Evolutionary conservation across 2,113 vertebrate species (phyloP).

Genomic region (Ammodytes marinus): DNA sequence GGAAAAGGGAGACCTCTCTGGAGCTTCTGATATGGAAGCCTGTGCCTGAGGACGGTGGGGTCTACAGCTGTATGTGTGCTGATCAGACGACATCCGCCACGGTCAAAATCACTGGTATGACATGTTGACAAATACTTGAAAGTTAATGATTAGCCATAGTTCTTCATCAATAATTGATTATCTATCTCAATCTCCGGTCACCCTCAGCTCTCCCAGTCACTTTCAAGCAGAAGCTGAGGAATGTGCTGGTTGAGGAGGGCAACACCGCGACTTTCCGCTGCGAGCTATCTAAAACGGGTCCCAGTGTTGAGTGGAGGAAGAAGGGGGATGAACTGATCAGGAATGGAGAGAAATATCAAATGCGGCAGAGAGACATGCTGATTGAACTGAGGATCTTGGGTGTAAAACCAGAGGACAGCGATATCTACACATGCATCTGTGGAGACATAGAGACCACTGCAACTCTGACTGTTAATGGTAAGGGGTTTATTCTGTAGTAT

Average conservation of each 20-base stretch:
- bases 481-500: slow-evolving; percentile 27
- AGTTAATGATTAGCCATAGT: not conserved
- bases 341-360: slow-evolving; percentile 85
- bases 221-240: slow-evolving; percentile 90
- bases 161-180: not conserved
- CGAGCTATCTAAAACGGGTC: slow-evolving; percentile 86
- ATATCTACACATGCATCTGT: slow-evolving; percentile 83
- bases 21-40: slow-evolving; percentile 88
- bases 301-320: slow-evolving; percentile 88
- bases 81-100: slow-evolving; percentile 79
- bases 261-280: slow-evolving; percentile 86
- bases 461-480: slow-evolving; percentile 83
- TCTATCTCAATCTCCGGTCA: not conserved
- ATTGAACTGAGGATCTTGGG: slow-evolving; percentile 86
- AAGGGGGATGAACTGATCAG: slow-evolving; percentile 81
- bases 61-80: slow-evolving; percentile 82
- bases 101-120: slow-evolving; percentile 82
- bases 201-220: slow-evolving; percentile 83
- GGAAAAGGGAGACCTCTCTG: slow-evolving; percentile 76
- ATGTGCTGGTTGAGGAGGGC: slow-evolving; percentile 87
- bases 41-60: slow-evolving; percentile 81
- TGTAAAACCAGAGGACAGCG: slow-evolving; percentile 82
- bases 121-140: not conserved
- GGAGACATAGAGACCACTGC: slow-evolving; percentile 80
- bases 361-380: slow-evolving; percentile 78